These are phyloP conservation scores for Hesperia comma DNA, from an alignment of 2,888 invertebrate species.

Conservation along the genomic window DNA sequence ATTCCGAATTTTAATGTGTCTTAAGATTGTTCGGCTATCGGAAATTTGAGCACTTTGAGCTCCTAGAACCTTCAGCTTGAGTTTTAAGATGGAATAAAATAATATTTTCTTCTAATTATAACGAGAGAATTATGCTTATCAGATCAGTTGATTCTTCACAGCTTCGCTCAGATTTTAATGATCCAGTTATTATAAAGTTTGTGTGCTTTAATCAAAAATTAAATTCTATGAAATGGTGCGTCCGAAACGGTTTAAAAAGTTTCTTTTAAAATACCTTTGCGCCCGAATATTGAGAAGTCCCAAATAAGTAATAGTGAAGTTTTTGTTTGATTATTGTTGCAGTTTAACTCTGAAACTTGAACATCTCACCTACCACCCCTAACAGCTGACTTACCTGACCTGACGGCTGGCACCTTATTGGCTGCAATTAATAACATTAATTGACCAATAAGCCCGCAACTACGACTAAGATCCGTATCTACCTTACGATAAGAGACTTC, in stretches of 20 bases:
- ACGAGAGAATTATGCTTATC: slow-evolving; percentile 7
- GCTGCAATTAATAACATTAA: too few relatives aligned
- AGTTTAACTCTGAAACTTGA: too few relatives aligned
- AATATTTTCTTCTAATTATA: slow-evolving; percentile 7
- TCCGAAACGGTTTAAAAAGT: neutral
- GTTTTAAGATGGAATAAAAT: slow-evolving; percentile 7
- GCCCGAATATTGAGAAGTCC: too few relatives aligned
- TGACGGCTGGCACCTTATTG: too few relatives aligned
- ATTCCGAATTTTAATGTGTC: slow-evolving; percentile 56
- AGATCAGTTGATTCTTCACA: neutral
- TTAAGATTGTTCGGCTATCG: slow-evolving; percentile 49
- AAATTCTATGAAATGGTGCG: neutral
- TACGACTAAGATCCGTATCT: too few relatives aligned
- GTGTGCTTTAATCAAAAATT: slow-evolving; percentile 2
- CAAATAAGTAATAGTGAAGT: too few relatives aligned
- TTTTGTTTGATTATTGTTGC: too few relatives aligned
- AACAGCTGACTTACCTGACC: too few relatives aligned
- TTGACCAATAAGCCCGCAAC: too few relatives aligned
- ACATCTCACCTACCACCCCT: too few relatives aligned
- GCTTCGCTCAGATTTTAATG: neutral
- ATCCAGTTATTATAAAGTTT: slow-evolving; percentile 4
- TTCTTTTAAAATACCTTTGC: too few relatives aligned
- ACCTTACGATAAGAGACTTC: too few relatives aligned
- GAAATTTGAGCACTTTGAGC: slow-evolving; percentile 11
- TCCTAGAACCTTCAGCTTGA: neutral